phyloP scores from a whole-genome alignment of 35 echinoderm and acorn worm genomes.

The Diadema setosum region DNA sequence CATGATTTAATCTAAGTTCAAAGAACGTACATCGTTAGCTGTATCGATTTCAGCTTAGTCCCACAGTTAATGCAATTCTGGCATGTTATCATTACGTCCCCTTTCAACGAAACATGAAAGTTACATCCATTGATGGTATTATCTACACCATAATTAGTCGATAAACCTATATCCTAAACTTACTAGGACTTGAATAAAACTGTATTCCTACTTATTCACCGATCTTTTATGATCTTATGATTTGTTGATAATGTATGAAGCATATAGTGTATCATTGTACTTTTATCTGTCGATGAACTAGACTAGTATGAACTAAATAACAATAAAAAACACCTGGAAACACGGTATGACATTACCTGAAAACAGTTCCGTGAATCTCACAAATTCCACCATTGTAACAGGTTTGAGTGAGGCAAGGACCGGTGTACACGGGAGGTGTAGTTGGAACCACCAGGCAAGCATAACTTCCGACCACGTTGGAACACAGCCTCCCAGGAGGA shows the following conservation, averaged over 20 bases:
- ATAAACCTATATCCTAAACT: no score
- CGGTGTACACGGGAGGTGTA: background rate
- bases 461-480: background rate
- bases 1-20: no score
- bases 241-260: background rate
- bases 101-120: no score
- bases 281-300: no score
- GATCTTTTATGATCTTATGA: background rate
- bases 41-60: no score
- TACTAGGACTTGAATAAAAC: background rate
- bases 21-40: no score
- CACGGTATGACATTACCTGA: no score
- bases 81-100: no score
- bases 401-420: background rate
- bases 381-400: background rate
- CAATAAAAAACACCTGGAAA: background rate
- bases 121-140: no score
- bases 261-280: background rate
- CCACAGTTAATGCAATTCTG: no score
- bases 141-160: no score
- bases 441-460: background rate
- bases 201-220: background rate
- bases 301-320: no score
- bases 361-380: background rate
- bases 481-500: background rate